Evolutionary conservation across 2,888 invertebrate genomes (phyloP).

Genomic region (Xylophagus ater): DNA sequence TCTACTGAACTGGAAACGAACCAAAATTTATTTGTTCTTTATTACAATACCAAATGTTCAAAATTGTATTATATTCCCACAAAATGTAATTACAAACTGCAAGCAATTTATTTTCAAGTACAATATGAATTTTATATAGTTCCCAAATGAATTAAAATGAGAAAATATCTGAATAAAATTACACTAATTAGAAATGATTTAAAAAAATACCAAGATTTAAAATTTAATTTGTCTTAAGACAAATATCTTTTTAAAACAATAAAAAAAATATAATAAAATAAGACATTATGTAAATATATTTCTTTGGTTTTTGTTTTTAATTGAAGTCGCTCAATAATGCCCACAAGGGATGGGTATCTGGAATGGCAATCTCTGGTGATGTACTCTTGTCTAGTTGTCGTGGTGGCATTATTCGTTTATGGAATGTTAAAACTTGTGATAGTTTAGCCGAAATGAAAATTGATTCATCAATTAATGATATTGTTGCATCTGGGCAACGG

Average conservation of each 20-base stretch:
- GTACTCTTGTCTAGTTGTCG: conserved; percentile 64
- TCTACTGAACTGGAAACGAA: no score
- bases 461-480: conserved; percentile 56
- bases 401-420: conserved; percentile 62
- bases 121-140: no score
- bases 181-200: no score
- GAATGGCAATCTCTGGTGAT: conserved; percentile 48
- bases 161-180: no score
- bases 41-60: no score
- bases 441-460: conserved; percentile 56
- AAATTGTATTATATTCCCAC: no score
- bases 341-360: conserved; percentile 80
- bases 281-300: background rate
- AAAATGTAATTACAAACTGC: no score
- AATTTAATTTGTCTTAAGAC: background rate
- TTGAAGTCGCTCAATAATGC: conserved; percentile 62
- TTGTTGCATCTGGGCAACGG: conserved; percentile 51
- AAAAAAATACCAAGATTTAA: background rate
- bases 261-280: conserved; percentile 1
- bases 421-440: conserved; percentile 58
- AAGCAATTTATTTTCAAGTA: no score
- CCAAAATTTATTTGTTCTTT: no score
- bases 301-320: background rate
- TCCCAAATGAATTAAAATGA: no score
- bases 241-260: background rate